Conservation (phyloP, 2,113 vertebrate species). For the Podilymbus podiceps region DNA sequence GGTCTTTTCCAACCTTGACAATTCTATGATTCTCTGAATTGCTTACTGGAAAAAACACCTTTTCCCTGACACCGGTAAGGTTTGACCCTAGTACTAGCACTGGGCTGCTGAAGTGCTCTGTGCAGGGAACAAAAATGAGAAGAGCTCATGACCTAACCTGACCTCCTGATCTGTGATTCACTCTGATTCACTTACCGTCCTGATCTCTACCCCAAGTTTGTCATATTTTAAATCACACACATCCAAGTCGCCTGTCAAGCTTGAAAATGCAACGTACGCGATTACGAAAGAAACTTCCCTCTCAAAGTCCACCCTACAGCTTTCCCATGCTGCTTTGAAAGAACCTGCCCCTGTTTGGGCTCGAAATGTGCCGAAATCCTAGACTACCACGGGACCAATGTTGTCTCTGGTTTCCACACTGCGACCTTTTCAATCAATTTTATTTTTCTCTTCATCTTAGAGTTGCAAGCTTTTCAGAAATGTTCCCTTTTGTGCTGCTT, state of each 20-base stretch:
- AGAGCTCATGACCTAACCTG: neutral
- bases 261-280: accelerated
- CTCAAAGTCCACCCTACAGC: neutral
- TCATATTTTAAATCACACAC: neutral
- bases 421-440: neutral
- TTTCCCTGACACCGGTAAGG: neutral
- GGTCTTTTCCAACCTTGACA: no score
- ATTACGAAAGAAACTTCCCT: neutral
- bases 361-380: neutral
- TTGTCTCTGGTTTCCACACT: neutral
- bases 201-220: neutral
- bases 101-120: accelerated
- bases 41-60: neutral
- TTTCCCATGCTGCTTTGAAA: neutral
- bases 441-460: neutral
- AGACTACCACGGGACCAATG: neutral
- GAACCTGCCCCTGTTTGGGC: neutral
- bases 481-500: neutral
- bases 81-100: neutral
- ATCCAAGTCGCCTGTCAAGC: neutral
- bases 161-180: neutral
- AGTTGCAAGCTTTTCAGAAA: neutral
- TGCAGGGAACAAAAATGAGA: neutral
- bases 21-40: no score
- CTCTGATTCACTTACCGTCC: neutral